Conservation (phyloP, 2,888 invertebrate species). For the Xiphydria camelus region DNA sequence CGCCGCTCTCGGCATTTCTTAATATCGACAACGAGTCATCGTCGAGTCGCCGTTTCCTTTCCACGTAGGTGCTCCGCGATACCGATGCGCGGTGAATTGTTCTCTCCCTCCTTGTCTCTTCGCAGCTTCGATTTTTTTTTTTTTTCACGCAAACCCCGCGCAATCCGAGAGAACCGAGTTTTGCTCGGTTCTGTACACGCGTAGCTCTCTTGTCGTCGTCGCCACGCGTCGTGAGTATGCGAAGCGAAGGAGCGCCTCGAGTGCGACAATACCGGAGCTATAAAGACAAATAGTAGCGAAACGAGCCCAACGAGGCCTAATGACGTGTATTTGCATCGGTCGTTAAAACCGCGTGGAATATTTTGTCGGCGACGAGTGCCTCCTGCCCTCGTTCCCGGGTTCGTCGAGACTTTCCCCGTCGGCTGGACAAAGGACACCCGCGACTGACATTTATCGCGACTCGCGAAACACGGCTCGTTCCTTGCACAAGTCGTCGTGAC, state of each 20-base stretch:
- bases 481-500: constrained; percentile 21
- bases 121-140: too few species aligned
- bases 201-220: too few species aligned
- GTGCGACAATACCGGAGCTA: constrained; percentile 28
- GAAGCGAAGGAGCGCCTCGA: too few species aligned
- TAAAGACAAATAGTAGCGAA: constrained; percentile 41
- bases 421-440: constrained; percentile 24
- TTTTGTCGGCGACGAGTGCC: constrained; percentile 9
- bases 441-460: constrained; percentile 27
- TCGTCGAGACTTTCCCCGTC: constrained; percentile 22
- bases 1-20: background rate
- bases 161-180: too few species aligned
- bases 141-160: too few species aligned
- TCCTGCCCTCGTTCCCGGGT: constrained; percentile 7
- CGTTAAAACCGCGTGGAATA: constrained; percentile 33
- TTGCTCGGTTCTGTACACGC: too few species aligned
- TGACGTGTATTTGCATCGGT: constrained; percentile 39
- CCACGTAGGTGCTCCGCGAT: background rate
- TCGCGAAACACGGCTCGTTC: constrained; percentile 19
- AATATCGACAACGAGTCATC: background rate
- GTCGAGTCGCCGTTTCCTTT: background rate
- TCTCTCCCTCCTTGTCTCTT: background rate
- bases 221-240: too few species aligned
- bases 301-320: constrained; percentile 43
- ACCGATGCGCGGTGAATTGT: constrained; percentile 2